Evolutionary conservation across 1,140 invertebrate species (phyloP), one percentile per base, ranked within the genome.

Genomic region (Drosophila burlai): DNA sequence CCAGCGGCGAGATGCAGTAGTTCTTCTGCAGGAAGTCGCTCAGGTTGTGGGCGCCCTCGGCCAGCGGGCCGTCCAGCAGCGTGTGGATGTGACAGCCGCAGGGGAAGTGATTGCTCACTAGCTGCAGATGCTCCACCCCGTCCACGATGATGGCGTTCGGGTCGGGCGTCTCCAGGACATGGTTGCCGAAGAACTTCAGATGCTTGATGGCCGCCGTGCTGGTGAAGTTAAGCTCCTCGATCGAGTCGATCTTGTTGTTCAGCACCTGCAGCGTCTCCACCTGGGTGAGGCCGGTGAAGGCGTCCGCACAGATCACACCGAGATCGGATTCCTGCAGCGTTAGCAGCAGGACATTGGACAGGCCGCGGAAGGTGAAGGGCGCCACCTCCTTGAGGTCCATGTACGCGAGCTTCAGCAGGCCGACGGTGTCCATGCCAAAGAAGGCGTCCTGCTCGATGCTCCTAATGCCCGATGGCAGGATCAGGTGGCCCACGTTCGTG

Each of bases 171-270:
- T 97, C 96, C 26, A 97, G 91, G 66, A 97, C 95, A 83, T 97
- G 97, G 84, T 97, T 97, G 2, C 96, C 96, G 61, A 96, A 95
- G 42, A 97, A 94, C 76, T 95, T 95, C 1, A 97, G 92, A 15
- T 94, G 93, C 46, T 95, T 94, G 3, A 97, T 95, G 42, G 94
- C 95, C 67, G 96, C 96, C 34, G 96, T 95, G 16, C 94, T 93
- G 2, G 94, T 94, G 24, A 97, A 93, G 61, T 95, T 94, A 0
- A 97, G 92, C 76, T 96, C 95, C 81, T 97, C 95, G 18, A 97
- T 95, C 0, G 95, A 94, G 75, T 97, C 97, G 55, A 97, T 97
- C 91, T 97, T 97, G 90, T 97, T 97, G 86, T 97, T 97, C 7
- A 96, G 92, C 58, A 97, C 94, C 81, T 97, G 96, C 4, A 97